Evolutionary conservation across 2,113 vertebrate genomes (phyloP).

Genomic region (Bubo bubo): DNA sequence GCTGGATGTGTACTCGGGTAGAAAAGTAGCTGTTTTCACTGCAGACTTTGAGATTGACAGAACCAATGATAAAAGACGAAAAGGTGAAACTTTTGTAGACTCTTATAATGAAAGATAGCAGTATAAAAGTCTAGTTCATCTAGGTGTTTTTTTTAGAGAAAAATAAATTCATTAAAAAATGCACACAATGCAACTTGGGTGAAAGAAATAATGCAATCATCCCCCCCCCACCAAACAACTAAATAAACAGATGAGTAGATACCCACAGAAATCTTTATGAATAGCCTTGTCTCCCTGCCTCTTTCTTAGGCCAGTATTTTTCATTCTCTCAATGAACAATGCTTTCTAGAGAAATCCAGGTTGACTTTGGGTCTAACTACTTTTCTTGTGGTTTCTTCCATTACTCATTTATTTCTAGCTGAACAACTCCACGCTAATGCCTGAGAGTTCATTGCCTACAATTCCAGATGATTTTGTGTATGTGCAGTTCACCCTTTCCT

Average conservation of each 20-base stretch:
- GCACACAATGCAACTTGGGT: fast-evolving
- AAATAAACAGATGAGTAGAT: neutral
- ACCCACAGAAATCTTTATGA: neutral
- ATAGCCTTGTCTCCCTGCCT: neutral
- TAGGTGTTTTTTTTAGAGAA: neutral
- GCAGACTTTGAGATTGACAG: neutral
- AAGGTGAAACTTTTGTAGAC: neutral
- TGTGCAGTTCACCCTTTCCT: neutral
- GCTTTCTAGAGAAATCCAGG: neutral
- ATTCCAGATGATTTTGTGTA: neutral
- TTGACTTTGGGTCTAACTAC: neutral
- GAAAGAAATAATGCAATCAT: neutral
- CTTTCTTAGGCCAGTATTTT: neutral
- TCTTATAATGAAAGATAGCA: neutral
- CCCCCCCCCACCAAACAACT: neutral
- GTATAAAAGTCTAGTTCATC: neutral
- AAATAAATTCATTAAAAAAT: neutral
- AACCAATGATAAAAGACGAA: neutral
- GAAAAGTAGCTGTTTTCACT: neutral
- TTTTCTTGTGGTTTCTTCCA: neutral
- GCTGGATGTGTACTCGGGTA: neutral
- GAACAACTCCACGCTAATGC: neutral
- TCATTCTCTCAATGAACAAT: neutral
- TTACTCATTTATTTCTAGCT: neutral
- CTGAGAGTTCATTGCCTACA: neutral